A percentile compares a stretch with the other conserved stretches of the same genome.
phyloP scores from a whole-genome alignment of 2,888 invertebrate species.

The Rhagonycha fulva region DNA sequence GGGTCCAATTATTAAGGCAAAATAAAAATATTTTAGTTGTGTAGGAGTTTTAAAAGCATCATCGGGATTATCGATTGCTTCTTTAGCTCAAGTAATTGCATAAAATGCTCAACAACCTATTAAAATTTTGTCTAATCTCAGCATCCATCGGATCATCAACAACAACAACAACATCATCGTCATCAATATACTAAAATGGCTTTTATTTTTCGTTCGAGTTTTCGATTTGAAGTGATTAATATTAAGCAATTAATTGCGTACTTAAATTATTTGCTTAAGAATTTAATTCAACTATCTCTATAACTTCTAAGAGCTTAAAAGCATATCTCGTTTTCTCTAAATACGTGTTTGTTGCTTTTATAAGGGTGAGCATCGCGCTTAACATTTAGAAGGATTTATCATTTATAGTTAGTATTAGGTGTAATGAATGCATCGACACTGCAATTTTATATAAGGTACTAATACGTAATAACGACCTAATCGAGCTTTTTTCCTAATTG shows the following conservation, averaged over 20 bases:
- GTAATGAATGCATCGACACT: background rate
- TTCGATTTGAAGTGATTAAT: background rate
- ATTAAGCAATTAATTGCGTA: background rate
- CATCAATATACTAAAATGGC: background rate
- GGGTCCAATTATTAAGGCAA: background rate
- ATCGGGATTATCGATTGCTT: background rate
- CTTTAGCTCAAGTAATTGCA: background rate
- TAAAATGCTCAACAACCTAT: background rate
- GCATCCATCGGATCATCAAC: background rate
- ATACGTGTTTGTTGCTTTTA: slow-evolving; percentile 1
- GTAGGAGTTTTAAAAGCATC: background rate
- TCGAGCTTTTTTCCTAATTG: background rate
- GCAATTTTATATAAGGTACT: too few species aligned
- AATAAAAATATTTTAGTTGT: background rate
- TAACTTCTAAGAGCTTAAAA: background rate
- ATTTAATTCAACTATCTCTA: slow-evolving; percentile 2
- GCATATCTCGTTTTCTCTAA: slow-evolving; percentile 1
- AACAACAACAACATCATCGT: background rate
- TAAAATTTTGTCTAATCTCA: background rate
- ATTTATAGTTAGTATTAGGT: background rate
- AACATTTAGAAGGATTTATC: slow-evolving; percentile 1
- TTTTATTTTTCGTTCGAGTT: background rate
- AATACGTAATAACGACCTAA: background rate
- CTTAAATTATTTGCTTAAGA: slow-evolving; percentile 4
- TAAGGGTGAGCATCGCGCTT: background rate